Evolutionary conservation across 2,888 invertebrate species (phyloP), one percentile per base, ranked within the genome.

Genomic region (Cataglyphis altisquamis): DNA sequence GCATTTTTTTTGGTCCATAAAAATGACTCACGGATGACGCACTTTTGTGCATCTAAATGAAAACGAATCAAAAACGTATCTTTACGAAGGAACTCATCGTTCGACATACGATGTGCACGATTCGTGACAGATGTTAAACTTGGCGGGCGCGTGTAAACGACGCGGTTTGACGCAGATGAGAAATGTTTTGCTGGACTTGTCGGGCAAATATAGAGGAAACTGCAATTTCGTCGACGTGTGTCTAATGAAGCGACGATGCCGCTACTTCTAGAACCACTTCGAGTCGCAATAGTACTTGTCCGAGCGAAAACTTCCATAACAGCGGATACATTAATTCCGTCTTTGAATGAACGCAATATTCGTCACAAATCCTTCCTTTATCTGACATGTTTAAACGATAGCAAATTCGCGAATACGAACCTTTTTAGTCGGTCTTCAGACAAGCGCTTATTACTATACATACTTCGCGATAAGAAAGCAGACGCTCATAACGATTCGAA

Each of bases 201-300:
- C 8, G 39, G 60, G n/a, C 18, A 67, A 70, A 57, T 68, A 60
- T 52, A 52, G 81, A 48, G 70, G 83, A 81, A 83, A 63, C 68
- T 66, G 82, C 63, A 78, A 84, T 82, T 82, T 82, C 68, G 45
- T 63, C 55, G 45, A 67, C 75, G 60, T 41, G 45, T 60, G 60
- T 36, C 74, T 84, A 84, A 84, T 84, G 82, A 82, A 74, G 52
- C 74, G 39, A 60, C 9, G 39, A 64, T 29, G 36, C 66, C 25
- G 75, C 66, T 41, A 62, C 57, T 64, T 52, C 25, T 39, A 52
- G 32, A 9, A 78, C 25, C 41, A 45, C 57, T 57, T 45, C 29
- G 45, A 29, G 25, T 63, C 29, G 10, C 57, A 55, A 66, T 45
- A 45, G 64, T 48, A 15, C 67, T 55, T 62, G 48, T 25, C 63